Evolutionary conservation across 1,140 invertebrate genomes (phyloP), one percentile per base, ranked within the genome.

Genomic region (Nephotettix cincticeps): DNA sequence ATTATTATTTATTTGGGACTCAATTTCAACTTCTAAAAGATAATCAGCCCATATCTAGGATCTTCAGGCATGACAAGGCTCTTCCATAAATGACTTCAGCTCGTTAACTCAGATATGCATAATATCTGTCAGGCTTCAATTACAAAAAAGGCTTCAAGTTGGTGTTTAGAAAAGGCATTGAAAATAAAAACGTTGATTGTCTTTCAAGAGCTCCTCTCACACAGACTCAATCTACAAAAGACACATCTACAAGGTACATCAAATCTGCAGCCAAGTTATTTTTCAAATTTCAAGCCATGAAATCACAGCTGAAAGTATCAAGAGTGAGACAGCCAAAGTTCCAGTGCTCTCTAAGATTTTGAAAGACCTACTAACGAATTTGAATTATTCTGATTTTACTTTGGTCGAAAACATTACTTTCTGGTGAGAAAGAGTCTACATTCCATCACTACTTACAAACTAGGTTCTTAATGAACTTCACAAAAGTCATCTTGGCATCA

Each of bases 1-100:
- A 82, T 30, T 61, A n/a, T n/a, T n/a, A n/a, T n/a, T n/a, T n/a
- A n/a, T n/a, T n/a, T n/a, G n/a, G n/a, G n/a, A n/a, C n/a, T 67
- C 71, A 79, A 71, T 83, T 83, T 72, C 68, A 71, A 17, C 75
- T 85, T 19, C 68, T 75, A n/a, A 84, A 83, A 1, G 85, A 87
- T 71, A 81, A 85, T 71, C 76, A 82, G 61, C 83, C 84, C 14
- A 72, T n/a, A n/a, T n/a, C n/a, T n/a, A n/a, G n/a, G n/a, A n/a
- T n/a, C n/a, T n/a, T n/a, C n/a, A n/a, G n/a, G n/a, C n/a, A n/a
- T n/a, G n/a, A n/a, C n/a, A n/a, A n/a, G n/a, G n/a, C n/a, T n/a
- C n/a, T n/a, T n/a, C 80, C 79, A 23, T 51, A 68, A 19, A 63
- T 76, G 32, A 69, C 76, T 9, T 75, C 78, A 32, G 75, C 40